phyloP scores from a whole-genome alignment of 64 coral and sea anemone species.

The Montipora efflorescens region DNA sequence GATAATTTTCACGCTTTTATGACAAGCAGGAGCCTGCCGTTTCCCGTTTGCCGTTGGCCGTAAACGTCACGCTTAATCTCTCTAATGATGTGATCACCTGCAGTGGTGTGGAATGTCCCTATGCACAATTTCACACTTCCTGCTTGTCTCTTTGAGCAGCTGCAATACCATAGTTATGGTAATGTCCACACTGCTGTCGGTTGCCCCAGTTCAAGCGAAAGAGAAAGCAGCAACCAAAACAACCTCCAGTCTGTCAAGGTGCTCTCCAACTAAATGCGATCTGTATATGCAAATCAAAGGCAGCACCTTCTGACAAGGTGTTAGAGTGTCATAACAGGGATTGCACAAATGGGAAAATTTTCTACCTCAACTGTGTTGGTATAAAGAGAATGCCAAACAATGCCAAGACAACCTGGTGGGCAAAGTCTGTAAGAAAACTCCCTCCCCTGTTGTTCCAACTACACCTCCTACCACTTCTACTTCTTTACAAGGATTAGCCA shows the following conservation, averaged over 20 bases:
- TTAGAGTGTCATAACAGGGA: conserved; percentile 19
- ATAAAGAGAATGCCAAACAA: conserved; percentile 59
- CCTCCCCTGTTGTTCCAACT: conserved; percentile 16
- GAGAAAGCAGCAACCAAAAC: not conserved
- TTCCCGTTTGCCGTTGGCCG: too few species aligned
- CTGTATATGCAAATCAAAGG: conserved; percentile 28
- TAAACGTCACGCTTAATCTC: too few species aligned
- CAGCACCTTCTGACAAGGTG: conserved; percentile 4
- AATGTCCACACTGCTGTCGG: conserved; percentile 66
- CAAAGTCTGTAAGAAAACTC: conserved; percentile 20
- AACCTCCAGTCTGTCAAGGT: not conserved
- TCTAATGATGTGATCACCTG: too few species aligned
- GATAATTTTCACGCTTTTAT: too few species aligned
- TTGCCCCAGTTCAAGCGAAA: conserved; percentile 66
- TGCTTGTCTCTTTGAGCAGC: conserved; percentile 4
- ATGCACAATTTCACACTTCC: too few species aligned
- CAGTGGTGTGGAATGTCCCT: too few species aligned
- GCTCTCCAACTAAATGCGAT: conserved; percentile 6
- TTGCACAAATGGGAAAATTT: conserved; percentile 38
- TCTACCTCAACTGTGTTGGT: conserved; percentile 33
- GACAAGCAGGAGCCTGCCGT: too few species aligned
- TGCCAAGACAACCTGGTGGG: conserved; percentile 38
- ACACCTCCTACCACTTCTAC: conserved; percentile 34
- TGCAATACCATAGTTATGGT: conserved; percentile 48
- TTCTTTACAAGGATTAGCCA: not conserved